phyloP scores from a whole-genome alignment of 2,797 vertebrate genomes.

The Macrochelys suwanniensis region DNA sequence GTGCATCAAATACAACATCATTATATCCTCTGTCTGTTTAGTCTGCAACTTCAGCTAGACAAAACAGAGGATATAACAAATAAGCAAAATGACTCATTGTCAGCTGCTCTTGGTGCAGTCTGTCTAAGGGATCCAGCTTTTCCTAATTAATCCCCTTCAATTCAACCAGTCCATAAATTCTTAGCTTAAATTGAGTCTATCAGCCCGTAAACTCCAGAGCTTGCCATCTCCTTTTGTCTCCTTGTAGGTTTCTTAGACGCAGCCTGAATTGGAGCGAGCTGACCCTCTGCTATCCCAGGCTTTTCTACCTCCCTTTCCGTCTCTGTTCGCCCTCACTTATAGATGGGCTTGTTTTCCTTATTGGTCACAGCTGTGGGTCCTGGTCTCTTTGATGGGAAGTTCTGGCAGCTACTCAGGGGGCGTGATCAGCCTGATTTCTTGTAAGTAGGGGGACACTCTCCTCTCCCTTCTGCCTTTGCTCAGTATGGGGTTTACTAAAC shows the following conservation, averaged over 20 bases:
- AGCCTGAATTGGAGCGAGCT: neutral
- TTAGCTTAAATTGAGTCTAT: neutral
- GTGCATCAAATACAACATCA: neutral
- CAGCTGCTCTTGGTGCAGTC: neutral
- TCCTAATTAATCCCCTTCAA: neutral
- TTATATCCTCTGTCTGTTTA: constrained; percentile 35
- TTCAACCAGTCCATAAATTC: neutral
- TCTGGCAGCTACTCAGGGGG: neutral
- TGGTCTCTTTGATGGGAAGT: neutral
- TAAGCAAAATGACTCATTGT: neutral
- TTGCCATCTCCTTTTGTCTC: neutral
- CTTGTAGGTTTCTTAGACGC: neutral
- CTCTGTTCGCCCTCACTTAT: neutral
- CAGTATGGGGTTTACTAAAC: neutral
- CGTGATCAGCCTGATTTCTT: neutral
- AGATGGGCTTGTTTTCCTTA: neutral
- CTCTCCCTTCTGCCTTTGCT: neutral
- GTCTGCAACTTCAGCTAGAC: constrained; percentile 32
- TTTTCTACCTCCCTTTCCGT: neutral
- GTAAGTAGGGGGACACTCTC: neutral
- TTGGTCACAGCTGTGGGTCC: neutral
- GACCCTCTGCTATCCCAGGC: neutral
- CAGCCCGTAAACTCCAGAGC: neutral
- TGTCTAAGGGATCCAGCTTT: neutral
- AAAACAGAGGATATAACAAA: constrained; percentile 13